Evolutionary conservation across 37 sponge, comb jelly and placozoan species (phyloP), one percentile per base, ranked within the genome.

Genomic region (Beroe ovata): DNA sequence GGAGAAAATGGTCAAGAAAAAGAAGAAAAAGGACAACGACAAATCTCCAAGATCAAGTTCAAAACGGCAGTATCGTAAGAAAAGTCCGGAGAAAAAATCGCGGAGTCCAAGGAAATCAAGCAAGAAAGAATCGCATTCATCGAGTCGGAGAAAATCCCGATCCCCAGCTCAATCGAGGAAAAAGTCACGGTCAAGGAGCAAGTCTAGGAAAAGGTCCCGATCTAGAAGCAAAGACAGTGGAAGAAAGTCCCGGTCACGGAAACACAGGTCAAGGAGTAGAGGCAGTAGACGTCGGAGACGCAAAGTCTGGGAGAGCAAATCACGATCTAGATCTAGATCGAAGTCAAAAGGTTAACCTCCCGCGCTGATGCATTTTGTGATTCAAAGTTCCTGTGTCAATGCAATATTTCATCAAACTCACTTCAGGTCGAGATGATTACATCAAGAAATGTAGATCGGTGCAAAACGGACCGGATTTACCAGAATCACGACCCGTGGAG

Each of bases 301-400:
- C 8, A 77, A 77, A 77, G 26, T 77, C 25, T 66, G 69, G 69
- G 69, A 66, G 36, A 66, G 69, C 69, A 66, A 66, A 37, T 66
- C 69, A 34, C 25, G 36, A 16, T 66, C 69, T 1, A 66, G 69
- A 30, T 66, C 69, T 18, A 66, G 69, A 30, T 66, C 69, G 36
- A 1, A 66, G 29, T 66, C 69, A 26, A 66, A 37, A 66, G 69
- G 69, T 66, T 29, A 66, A 16, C 11, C n/a, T n/a, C n/a, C n/a
- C n/a, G n/a, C n/a, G n/a, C n/a, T n/a, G n/a, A n/a, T n/a, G n/a
- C n/a, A n/a, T n/a, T n/a, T n/a, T n/a, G n/a, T n/a, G n/a, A n/a
- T n/a, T n/a, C n/a, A n/a, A n/a, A n/a, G n/a, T n/a, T n/a, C n/a
- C n/a, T n/a, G n/a, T n/a, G n/a, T n/a, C n/a, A n/a, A n/a, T n/a